Evolutionary conservation across 2,888 invertebrate species (phyloP).

Genomic region (Zhuqinia jingwanae): DNA sequence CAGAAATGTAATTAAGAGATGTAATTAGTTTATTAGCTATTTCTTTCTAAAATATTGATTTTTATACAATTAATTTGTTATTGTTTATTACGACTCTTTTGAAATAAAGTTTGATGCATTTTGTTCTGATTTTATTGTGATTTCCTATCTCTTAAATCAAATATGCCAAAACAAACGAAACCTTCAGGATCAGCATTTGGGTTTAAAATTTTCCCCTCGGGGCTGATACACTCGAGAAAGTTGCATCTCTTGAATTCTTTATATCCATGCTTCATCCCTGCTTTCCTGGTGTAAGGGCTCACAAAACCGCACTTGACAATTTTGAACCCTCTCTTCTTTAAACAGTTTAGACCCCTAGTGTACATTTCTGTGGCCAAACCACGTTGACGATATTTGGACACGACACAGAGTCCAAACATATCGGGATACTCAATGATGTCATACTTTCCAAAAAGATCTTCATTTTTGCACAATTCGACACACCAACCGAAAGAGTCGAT

Average conservation of each 20-base stretch:
- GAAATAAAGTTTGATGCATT: background rate
- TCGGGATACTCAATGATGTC: constrained; percentile 48
- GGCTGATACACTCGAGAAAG: constrained; percentile 44
- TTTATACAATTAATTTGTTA: background rate
- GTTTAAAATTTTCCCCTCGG: constrained; percentile 54
- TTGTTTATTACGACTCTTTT: background rate
- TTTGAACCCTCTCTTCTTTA: constrained; percentile 52
- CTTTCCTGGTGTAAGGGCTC: constrained; percentile 65
- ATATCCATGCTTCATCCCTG: constrained; percentile 64
- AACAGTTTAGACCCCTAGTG: constrained; percentile 39
- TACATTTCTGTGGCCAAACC: constrained; percentile 69
- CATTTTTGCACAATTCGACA: constrained; percentile 34
- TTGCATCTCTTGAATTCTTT: constrained; percentile 38
- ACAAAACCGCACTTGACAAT: constrained; percentile 68
- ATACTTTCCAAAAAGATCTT: constrained; percentile 50
- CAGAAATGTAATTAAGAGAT: too few species aligned
- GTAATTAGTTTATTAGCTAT: too few species aligned
- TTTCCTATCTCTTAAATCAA: constrained; percentile 38
- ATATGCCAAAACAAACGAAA: constrained; percentile 61
- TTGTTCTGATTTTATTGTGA: background rate
- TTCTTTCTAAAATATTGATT: background rate
- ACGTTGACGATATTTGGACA: constrained; percentile 49
- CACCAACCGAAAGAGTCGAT: constrained; percentile 20
- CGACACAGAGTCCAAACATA: constrained; percentile 64
- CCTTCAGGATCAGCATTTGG: constrained; percentile 61